Percentiles rank a stretch among this genome's conserved stretches.
Evolutionary conservation across 1,140 invertebrate genomes (phyloP).

Genomic region (Pemphigus obesinymphae): DNA sequence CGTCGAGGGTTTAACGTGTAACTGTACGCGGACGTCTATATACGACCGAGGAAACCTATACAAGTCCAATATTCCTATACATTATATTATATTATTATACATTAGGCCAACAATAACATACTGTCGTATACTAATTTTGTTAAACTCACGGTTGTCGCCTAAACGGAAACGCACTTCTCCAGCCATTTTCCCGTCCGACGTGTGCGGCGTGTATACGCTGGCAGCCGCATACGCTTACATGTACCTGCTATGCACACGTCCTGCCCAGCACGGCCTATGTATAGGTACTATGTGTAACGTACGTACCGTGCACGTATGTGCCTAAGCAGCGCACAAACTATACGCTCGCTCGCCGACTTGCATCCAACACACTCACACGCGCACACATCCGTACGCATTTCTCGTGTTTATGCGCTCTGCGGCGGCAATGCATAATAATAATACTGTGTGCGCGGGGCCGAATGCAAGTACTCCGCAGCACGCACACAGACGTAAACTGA

Average conservation of each 20-base stretch:
- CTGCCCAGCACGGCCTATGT: no score
- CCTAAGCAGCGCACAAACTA: no score
- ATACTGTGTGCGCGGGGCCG: background rate
- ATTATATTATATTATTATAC: no score
- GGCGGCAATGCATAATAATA: no score
- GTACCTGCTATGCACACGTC: no score
- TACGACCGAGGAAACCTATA: no score
- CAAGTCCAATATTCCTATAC: no score
- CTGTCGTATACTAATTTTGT: background rate
- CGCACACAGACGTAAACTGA: background rate
- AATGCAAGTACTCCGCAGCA: constrained; percentile 3
- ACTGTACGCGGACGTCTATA: no score
- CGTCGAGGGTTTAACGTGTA: no score
- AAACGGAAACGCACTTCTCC: constrained; percentile 30
- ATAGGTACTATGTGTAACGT: no score
- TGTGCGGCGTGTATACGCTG: background rate
- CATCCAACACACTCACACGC: background rate
- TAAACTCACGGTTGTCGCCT: constrained; percentile 29
- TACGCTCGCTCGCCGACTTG: background rate
- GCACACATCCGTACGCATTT: constrained; percentile 6
- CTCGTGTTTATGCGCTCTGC: constrained; percentile 10
- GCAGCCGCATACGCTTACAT: no score
- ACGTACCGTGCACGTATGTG: no score
- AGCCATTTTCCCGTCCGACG: background rate
- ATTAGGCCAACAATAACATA: background rate